Evolutionary conservation across 2,888 invertebrate species (phyloP).

Genomic region (Eilema caniola): DNA sequence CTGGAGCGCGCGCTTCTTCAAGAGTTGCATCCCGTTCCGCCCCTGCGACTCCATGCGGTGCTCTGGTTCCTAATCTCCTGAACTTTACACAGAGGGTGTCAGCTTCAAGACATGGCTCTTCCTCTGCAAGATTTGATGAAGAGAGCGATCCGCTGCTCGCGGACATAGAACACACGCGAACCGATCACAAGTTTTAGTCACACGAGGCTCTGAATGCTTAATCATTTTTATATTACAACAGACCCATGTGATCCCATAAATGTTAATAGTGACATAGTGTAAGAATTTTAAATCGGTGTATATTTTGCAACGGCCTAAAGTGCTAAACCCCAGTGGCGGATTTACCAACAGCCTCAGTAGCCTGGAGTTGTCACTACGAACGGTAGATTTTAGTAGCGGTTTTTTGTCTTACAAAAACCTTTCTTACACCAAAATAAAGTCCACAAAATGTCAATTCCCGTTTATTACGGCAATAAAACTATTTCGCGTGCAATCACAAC

Average conservation of each 20-base stretch:
- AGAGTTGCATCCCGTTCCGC: conserved; percentile 87
- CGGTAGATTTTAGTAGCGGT: too few species aligned
- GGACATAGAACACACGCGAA: conserved; percentile 70
- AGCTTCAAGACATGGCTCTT: conserved; percentile 81
- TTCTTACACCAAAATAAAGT: too few species aligned
- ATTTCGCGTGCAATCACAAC: too few species aligned
- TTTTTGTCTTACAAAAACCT: too few species aligned
- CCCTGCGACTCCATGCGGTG: conserved; percentile 92
- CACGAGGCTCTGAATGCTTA: conserved; percentile 21
- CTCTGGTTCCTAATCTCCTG: conserved; percentile 88
- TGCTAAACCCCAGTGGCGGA: conserved; percentile 31
- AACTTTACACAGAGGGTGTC: conserved; percentile 87
- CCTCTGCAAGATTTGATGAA: conserved; percentile 79
- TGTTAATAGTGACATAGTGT: conserved; percentile 40
- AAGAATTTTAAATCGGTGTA: conserved; percentile 37
- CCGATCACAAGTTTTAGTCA: conserved; percentile 78
- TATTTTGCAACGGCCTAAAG: conserved; percentile 57
- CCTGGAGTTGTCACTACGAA: too few species aligned
- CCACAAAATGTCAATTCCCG: too few species aligned
- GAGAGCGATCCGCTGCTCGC: conserved; percentile 89
- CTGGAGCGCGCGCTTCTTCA: conserved; percentile 88
- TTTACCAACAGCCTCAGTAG: too few species aligned
- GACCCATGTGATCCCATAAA: conserved; percentile 36
- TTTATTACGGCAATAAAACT: too few species aligned
- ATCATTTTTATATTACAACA: conserved; percentile 24